Evolutionary conservation across 2,888 invertebrate species (phyloP).

Genomic region (Anticlea derivata): DNA sequence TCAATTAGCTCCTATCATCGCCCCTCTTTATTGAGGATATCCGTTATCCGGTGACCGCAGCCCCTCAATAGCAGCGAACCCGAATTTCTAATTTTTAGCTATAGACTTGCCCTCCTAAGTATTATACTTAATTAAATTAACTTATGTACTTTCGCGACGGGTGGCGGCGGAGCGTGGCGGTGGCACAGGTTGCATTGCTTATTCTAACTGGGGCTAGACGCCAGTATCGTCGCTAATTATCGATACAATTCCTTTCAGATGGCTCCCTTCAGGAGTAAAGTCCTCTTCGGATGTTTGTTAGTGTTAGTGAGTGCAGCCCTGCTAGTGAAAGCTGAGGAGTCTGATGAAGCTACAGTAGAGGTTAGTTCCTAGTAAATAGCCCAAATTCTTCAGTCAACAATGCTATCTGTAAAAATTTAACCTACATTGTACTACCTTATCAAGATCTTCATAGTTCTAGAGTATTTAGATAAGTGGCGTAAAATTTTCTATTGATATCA

Average conservation of each 20-base stretch:
- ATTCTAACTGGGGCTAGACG: constrained; percentile 9
- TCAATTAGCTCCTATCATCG: constrained; percentile 9
- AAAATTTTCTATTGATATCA: neutral
- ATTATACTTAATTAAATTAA: constrained; percentile 57
- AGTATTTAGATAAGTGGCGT: neutral
- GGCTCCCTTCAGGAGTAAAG: constrained; percentile 60
- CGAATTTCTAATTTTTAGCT: constrained; percentile 11
- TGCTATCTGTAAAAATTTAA: constrained; percentile 25
- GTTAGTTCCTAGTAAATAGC: constrained; percentile 52
- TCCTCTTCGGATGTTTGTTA: constrained; percentile 58
- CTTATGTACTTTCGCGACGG: constrained; percentile 25
- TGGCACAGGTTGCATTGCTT: constrained; percentile 10
- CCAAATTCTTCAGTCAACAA: neutral
- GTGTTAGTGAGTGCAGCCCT: constrained; percentile 50
- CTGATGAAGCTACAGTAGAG: constrained; percentile 68
- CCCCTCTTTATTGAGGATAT: constrained; percentile 66
- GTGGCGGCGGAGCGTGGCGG: constrained; percentile 24
- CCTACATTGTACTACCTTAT: constrained; percentile 30
- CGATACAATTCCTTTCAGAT: constrained; percentile 60
- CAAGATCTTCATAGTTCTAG: constrained; percentile 4
- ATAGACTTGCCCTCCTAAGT: constrained; percentile 30
- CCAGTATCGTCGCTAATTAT: neutral
- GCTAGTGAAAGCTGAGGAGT: constrained; percentile 52
- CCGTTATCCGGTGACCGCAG: constrained; percentile 63
- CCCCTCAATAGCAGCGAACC: constrained; percentile 22